These are phyloP conservation scores for Philonicus albiceps DNA, from an alignment of 2,888 invertebrate genomes.

Conservation along the genomic window DNA sequence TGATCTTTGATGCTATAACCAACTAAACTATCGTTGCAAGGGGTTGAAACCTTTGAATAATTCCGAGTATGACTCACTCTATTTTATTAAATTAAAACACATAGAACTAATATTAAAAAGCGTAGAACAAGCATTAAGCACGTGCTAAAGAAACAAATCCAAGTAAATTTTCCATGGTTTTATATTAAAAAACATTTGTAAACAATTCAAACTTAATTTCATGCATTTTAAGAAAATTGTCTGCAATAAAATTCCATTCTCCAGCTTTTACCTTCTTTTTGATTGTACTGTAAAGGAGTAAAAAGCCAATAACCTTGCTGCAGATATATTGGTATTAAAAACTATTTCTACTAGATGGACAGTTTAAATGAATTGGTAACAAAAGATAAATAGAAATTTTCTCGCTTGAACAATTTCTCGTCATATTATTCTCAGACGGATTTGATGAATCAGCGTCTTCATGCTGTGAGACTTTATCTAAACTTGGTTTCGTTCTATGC, in stretches of 20 bases:
- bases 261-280: background rate
- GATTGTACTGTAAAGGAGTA: background rate
- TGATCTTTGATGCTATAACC: too few species aligned
- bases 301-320: background rate
- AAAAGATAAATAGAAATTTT: background rate
- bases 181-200: background rate
- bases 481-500: constrained; percentile 6
- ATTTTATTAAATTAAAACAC: too few species aligned
- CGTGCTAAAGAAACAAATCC: background rate
- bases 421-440: background rate
- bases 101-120: too few species aligned
- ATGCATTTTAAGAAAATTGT: background rate
- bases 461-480: background rate
- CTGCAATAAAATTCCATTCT: background rate
- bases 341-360: background rate
- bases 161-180: background rate
- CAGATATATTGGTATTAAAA: background rate
- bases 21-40: too few species aligned
- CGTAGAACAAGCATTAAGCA: background rate
- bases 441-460: constrained; percentile 3
- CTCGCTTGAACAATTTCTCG: background rate
- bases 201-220: background rate
- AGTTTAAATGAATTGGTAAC: background rate
- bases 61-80: too few species aligned
- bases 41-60: too few species aligned